Conservation (phyloP, 2,797 vertebrate species). For the Alfaro cultratus region DNA sequence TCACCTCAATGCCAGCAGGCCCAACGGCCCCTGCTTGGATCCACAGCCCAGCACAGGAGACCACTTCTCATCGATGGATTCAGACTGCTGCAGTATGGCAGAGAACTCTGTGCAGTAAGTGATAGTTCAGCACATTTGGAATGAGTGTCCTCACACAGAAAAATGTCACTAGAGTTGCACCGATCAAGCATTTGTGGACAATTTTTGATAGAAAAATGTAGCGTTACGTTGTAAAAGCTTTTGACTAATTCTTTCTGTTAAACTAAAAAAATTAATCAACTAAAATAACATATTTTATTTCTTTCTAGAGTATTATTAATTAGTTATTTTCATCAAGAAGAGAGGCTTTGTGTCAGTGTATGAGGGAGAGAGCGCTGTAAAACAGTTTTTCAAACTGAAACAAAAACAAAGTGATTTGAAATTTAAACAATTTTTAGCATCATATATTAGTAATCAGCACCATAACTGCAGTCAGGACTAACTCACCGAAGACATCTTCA, state of each 20-base stretch:
- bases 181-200: background rate
- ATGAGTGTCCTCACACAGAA: background rate
- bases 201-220: background rate
- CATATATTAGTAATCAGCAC: too few species aligned
- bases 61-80: conserved; percentile 61
- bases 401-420: too few species aligned
- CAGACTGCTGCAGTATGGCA: conserved; percentile 41
- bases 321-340: too few species aligned
- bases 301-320: background rate
- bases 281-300: background rate
- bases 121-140: background rate
- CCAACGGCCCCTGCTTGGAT: conserved; percentile 82
- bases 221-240: background rate
- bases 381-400: too few species aligned
- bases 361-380: too few species aligned
- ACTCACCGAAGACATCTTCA: too few species aligned
- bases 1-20: conserved; percentile 60
- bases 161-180: background rate
- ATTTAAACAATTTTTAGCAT: too few species aligned
- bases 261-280: background rate
- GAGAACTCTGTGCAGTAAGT: conserved; percentile 80
- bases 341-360: too few species aligned
- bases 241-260: background rate
- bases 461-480: too few species aligned
- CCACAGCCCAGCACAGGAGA: conserved; percentile 67